Evolutionary conservation across 37 sponge, comb jelly and placozoan species (phyloP).

Genomic region (Hexactinellida sp.): DNA sequence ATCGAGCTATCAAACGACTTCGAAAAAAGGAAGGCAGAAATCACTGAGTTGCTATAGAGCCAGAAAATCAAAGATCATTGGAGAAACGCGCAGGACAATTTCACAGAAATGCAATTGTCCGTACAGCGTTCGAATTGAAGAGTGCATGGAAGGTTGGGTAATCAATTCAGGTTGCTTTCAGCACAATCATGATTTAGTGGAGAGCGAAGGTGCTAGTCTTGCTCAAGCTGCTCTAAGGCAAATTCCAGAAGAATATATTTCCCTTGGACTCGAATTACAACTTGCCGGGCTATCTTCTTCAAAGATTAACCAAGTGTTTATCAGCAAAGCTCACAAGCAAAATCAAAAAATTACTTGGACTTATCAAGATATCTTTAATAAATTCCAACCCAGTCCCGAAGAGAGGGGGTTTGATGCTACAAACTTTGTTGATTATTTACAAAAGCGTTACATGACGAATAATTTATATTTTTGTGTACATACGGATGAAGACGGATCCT

Average conservation of each 20-base stretch:
- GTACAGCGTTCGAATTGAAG: background rate
- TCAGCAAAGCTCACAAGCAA: background rate
- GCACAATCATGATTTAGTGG: background rate
- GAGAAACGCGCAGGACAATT: background rate
- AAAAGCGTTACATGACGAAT: background rate
- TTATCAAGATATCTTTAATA: conserved; percentile 1
- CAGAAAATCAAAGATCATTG: background rate
- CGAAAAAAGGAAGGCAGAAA: background rate
- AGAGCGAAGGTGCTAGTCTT: background rate
- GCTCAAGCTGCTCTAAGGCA: background rate
- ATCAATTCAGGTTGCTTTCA: background rate
- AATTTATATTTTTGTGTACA: background rate
- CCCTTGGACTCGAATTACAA: background rate
- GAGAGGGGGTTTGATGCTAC: conserved; percentile 9
- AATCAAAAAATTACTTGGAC: background rate
- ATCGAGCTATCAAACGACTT: background rate
- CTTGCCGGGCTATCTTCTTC: background rate
- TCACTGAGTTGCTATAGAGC: conserved; percentile 12
- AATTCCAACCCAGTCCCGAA: background rate
- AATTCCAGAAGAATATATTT: background rate
- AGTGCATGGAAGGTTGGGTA: background rate
- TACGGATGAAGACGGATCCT: background rate
- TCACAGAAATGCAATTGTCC: conserved; percentile 6
- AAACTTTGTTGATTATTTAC: background rate
- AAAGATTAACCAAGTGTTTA: background rate